A percentile compares a stretch with the other conserved stretches of the same genome.
phyloP scores from a whole-genome alignment of 2,888 invertebrate species.

The Eutolmus rufibarbis region DNA sequence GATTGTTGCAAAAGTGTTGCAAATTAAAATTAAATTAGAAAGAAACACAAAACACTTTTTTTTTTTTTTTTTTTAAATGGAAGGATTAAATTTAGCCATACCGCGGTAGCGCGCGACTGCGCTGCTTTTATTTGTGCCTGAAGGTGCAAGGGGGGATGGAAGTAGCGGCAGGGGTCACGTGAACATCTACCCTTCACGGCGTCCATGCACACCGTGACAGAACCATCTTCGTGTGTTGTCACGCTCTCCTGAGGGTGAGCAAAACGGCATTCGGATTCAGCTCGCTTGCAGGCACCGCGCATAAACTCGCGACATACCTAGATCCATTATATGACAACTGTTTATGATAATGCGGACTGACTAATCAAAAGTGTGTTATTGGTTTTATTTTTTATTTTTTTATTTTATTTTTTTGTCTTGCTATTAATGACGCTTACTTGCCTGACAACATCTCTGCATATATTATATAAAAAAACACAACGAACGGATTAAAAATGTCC shows the following conservation, averaged over 20 bases:
- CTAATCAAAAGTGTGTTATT: background rate
- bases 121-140: constrained; percentile 98
- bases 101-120: constrained; percentile 91
- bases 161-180: constrained; percentile 99
- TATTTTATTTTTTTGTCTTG: constrained; percentile 43
- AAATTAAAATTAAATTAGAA: background rate
- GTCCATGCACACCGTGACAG: constrained; percentile 99
- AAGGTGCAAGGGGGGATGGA: constrained; percentile 99
- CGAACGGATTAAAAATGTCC: constrained; percentile 38
- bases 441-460: constrained; percentile 40
- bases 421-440: constrained; percentile 38
- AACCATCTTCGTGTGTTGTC: constrained; percentile 96
- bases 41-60: constrained; percentile 18
- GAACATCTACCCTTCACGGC: constrained; percentile 98
- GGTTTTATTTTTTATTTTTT: constrained; percentile 7
- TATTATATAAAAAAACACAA: constrained; percentile 27
- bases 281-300: constrained; percentile 98
- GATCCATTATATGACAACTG: constrained; percentile 53
- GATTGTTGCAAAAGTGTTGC: background rate
- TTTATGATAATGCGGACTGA: constrained; percentile 38
- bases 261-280: constrained; percentile 97
- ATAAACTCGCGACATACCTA: constrained; percentile 98
- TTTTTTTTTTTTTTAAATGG: constrained; percentile 3
- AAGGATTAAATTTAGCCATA: constrained; percentile 65
- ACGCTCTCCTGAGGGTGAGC: constrained; percentile 98